Percentiles rank a stretch among this genome's conserved stretches.
These are phyloP conservation scores for Carabus problematicus DNA, from an alignment of 2,888 invertebrate genomes.

Conservation along the genomic window DNA sequence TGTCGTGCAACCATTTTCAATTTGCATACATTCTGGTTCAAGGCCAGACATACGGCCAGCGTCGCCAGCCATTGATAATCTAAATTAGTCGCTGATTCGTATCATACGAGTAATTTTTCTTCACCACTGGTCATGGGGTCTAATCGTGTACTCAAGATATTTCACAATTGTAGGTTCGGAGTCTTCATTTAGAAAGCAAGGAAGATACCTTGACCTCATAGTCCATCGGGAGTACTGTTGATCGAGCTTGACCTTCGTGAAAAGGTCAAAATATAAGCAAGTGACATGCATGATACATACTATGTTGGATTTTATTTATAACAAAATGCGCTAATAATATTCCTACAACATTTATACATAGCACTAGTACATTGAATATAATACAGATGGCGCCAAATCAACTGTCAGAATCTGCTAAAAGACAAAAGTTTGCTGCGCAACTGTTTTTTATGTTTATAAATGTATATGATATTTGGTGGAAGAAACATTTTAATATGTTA, in stretches of 20 bases:
- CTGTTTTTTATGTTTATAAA: too few species aligned
- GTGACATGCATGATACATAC: conserved; percentile 14
- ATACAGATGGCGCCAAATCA: not conserved
- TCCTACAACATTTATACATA: not conserved
- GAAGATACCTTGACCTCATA: conserved; percentile 24
- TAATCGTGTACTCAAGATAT: too few species aligned
- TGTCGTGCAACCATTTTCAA: not conserved
- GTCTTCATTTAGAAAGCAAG: not conserved
- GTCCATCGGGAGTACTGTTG: not conserved
- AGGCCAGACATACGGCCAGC: conserved; percentile 4
- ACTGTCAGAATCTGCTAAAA: too few species aligned
- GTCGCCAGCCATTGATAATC: conserved; percentile 3
- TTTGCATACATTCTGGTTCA: conserved; percentile 36
- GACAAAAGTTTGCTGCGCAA: too few species aligned
- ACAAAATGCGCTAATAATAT: too few species aligned
- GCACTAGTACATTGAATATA: not conserved
- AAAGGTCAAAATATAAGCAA: conserved; percentile 21
- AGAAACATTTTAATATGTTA: too few species aligned
- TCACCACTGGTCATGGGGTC: too few species aligned
- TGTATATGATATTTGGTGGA: too few species aligned
- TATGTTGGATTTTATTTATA: conserved; percentile 15
- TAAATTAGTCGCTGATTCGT: not conserved
- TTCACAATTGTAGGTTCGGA: not conserved
- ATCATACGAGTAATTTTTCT: too few species aligned
- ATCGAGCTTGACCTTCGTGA: conserved; percentile 17